phyloP scores from a whole-genome alignment of 2,888 invertebrate genomes.

The Scrobipalpa atriplicella region DNA sequence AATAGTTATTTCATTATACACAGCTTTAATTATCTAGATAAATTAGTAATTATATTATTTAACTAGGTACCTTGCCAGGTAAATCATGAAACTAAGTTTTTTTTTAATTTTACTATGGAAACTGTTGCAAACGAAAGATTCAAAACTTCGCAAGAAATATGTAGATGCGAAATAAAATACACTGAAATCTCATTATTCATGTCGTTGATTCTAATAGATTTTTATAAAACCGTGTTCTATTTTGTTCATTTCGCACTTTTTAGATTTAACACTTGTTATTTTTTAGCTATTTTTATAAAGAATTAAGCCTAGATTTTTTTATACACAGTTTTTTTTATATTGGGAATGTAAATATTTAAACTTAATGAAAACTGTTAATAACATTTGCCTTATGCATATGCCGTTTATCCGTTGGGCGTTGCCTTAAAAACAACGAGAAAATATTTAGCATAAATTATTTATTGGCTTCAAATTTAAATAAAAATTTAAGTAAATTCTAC shows the following conservation, averaged over 20 bases:
- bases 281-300: not conserved
- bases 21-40: not conserved
- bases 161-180: constrained; percentile 1
- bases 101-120: not conserved
- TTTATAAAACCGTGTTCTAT: not conserved
- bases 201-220: not conserved
- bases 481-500: too few species aligned
- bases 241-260: not conserved
- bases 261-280: constrained; percentile 1
- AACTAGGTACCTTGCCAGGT: not conserved
- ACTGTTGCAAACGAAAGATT: not conserved
- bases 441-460: too few species aligned
- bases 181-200: not conserved
- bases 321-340: not conserved
- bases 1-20: not conserved
- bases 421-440: too few species aligned
- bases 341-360: not conserved
- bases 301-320: not conserved
- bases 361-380: not conserved
- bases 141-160: not conserved
- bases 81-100: not conserved
- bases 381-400: too few species aligned
- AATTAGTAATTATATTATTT: not conserved
- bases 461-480: not conserved
- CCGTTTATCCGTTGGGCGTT: too few species aligned